Percentiles rank a stretch among this genome's conserved stretches.
Evolutionary conservation across 2,888 invertebrate genomes (phyloP).

Genomic region (Bugulina stolonifera): DNA sequence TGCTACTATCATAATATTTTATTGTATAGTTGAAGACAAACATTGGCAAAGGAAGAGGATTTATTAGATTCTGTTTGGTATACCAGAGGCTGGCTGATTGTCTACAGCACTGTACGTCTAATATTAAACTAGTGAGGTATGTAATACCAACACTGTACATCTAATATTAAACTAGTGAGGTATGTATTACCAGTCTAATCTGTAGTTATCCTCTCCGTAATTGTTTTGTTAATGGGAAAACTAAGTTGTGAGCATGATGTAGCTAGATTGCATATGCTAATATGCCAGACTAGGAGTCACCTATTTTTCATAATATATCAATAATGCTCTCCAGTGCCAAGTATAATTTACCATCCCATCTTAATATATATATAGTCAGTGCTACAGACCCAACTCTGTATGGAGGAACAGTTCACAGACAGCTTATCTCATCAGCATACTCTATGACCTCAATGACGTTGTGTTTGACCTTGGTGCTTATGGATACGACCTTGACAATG

Average conservation of each 20-base stretch:
- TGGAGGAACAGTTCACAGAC: constrained; percentile 42
- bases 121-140: constrained; percentile 45
- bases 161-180: constrained; percentile 45
- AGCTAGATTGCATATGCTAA: too few relatives aligned
- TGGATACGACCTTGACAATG: constrained; percentile 53
- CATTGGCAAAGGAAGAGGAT: constrained; percentile 52
- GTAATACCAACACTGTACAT: constrained; percentile 53
- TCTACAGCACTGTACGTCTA: constrained; percentile 51
- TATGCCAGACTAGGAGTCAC: too few relatives aligned
- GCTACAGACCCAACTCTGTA: constrained; percentile 46
- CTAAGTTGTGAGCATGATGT: too few relatives aligned
- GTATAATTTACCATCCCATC: too few relatives aligned
- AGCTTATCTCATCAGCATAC: constrained; percentile 41
- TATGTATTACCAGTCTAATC: too few relatives aligned
- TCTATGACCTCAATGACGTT: constrained; percentile 54
- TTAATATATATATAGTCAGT: too few relatives aligned
- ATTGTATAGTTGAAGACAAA: constrained; percentile 52
- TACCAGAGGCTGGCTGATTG: constrained; percentile 54
- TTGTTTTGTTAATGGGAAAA: too few relatives aligned
- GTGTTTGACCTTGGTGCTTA: constrained; percentile 53
- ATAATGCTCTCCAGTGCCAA: too few relatives aligned
- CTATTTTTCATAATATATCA: too few relatives aligned
- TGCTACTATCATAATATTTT: too few relatives aligned
- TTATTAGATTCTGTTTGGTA: constrained; percentile 52
- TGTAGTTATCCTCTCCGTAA: too few relatives aligned